Evolutionary conservation across 23 tunicate genomes (phyloP).

Genomic region (Ascidia mentula): DNA sequence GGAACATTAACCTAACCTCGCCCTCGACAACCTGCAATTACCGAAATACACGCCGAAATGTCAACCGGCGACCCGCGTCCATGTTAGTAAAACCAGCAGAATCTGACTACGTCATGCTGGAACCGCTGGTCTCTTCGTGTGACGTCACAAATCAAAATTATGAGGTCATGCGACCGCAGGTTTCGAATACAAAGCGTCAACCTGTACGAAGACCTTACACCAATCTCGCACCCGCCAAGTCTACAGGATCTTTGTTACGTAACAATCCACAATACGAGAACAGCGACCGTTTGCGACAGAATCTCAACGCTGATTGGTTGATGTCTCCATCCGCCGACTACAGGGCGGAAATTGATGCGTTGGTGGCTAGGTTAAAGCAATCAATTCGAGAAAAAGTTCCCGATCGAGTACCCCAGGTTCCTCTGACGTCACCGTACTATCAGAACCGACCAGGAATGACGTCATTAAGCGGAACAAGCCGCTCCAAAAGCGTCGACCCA

Average conservation of each 20-base stretch:
- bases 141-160: neutral
- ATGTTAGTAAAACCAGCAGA: conserved; percentile 29
- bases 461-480: neutral
- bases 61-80: conserved; percentile 7
- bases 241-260: conserved; percentile 14
- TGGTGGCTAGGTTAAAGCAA: conserved; percentile 43
- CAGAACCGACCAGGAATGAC: neutral
- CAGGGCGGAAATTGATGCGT: conserved; percentile 38
- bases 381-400: conserved; percentile 39
- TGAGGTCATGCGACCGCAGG: conserved; percentile 4
- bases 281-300: neutral
- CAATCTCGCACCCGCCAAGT: conserved; percentile 13
- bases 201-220: neutral
- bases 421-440: neutral
- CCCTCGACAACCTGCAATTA: neutral
- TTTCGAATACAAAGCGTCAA: neutral
- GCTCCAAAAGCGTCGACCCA: conserved; percentile 31
- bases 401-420: neutral
- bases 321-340: conserved; percentile 35
- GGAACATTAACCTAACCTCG: conserved; percentile 26
- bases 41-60: neutral
- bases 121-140: neutral
- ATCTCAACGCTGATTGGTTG: neutral
- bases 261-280: neutral
- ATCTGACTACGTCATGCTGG: conserved; percentile 49